These are phyloP conservation scores for Brachionus plicatilis DNA, from an alignment of 1,140 invertebrate species.

Conservation along the genomic window DNA sequence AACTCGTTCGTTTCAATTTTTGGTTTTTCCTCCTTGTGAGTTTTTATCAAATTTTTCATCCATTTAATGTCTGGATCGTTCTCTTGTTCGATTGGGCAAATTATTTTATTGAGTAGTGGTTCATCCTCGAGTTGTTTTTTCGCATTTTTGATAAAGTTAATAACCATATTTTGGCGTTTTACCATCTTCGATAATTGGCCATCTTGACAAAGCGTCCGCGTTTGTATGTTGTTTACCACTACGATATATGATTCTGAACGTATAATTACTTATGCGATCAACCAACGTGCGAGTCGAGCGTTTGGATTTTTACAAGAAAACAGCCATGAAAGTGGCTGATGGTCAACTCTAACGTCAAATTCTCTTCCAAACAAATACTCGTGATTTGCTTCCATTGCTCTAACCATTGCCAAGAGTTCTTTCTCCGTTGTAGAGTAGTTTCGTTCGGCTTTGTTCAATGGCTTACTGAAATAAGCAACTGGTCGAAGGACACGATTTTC, in stretches of 20 bases:
- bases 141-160: neutral
- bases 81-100: neutral
- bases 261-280: neutral
- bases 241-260: neutral
- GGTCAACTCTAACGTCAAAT: constrained; percentile 57
- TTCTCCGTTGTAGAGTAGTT: constrained; percentile 50
- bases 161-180: neutral
- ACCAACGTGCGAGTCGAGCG: neutral
- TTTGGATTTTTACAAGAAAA: constrained; percentile 43
- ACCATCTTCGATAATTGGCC: neutral
- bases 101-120: neutral
- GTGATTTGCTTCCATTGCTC: constrained; percentile 52
- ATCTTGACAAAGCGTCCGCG: constrained; percentile 42
- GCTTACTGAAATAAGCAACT: neutral
- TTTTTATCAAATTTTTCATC: neutral
- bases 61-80: neutral
- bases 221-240: neutral
- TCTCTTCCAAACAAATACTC: constrained; percentile 53
- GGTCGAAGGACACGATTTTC: neutral
- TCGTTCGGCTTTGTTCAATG: neutral
- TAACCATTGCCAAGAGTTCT: constrained; percentile 52
- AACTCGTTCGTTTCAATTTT: too few relatives aligned
- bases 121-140: neutral
- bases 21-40: neutral
- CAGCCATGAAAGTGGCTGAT: constrained; percentile 55